Evolutionary conservation across 2,113 vertebrate genomes (phyloP), one percentile per base, ranked within the genome.

Genomic region (Emberiza fucata): DNA sequence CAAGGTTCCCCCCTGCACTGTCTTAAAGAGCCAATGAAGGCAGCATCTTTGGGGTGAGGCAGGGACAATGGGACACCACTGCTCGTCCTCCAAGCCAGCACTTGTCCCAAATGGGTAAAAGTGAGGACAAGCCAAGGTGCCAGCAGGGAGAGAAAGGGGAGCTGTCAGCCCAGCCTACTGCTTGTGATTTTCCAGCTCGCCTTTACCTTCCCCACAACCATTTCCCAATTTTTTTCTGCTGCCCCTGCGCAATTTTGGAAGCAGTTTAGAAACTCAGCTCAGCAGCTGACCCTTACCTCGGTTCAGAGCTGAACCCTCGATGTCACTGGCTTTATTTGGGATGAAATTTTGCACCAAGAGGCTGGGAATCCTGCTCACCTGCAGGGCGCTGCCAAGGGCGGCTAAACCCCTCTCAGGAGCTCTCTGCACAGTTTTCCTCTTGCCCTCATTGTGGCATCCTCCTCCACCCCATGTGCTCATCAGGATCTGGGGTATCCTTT

Each of bases 341-440:
- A 35, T 57, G 35, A 57, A n/a, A 35, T 48, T 75, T 75, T 40
- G 23, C 50, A 1, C 9, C 44, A 40, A 37, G 71, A 76, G 18
- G 21, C 35, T 86, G 35, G 17, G 18, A 61, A 8, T 39, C 42
- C 37, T 39, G 45, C 7, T 20, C 20, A 29, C 14, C 14, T 5
- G 6, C n/a, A 8, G 13, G 45, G 24, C 64, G 60, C 21, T 0
- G 0, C 22, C 0, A 1, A 76, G 29, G 50, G 21, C 54, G 84
- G 27, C 63, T 9, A 77, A 48, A 14, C 17, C 8, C 10, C 20
- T 71, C 53, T 1, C 0, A 8, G 21, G 14, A 45, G 6, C 11
- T 86, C 14, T 70, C 17, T 2, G 2, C 3, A 31, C 0, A n/a
- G 22, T n/a, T 23, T 47, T 51, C 50, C 21, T 71, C 18, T 39